Percentiles rank a stretch among this genome's conserved stretches.
phyloP scores from a whole-genome alignment of 2,113 vertebrate genomes.

The Archocentrus centrarchus region DNA sequence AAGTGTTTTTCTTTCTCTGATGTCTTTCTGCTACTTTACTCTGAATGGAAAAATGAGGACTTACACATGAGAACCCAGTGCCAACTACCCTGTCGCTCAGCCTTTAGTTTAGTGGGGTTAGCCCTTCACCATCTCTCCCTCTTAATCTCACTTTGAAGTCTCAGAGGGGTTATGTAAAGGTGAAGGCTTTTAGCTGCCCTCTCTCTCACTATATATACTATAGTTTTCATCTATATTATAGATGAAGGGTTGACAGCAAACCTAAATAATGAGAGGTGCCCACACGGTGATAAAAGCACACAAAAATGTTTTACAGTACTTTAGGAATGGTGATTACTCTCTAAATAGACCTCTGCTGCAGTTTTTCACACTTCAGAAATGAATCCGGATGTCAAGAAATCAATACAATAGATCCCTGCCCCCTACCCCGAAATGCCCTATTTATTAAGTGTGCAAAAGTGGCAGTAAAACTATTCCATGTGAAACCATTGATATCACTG shows the following conservation, averaged over 20 bases:
- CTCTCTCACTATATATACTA: conserved; percentile 29
- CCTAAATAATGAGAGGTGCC: conserved; percentile 2
- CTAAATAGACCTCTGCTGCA: conserved; percentile 9
- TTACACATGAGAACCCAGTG: conserved; percentile 35
- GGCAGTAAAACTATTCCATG: conserved; percentile 48
- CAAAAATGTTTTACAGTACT: conserved; percentile 14
- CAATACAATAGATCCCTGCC: conserved; percentile 54
- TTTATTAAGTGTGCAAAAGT: conserved; percentile 49
- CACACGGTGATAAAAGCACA: not conserved
- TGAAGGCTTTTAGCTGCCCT: conserved; percentile 57
- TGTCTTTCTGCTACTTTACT: not conserved
- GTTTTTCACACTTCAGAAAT: conserved; percentile 47
- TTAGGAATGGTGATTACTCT: conserved; percentile 43
- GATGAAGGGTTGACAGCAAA: conserved; percentile 2
- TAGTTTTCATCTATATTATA: not conserved
- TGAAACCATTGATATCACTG: conserved; percentile 57
- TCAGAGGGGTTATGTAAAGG: conserved; percentile 61
- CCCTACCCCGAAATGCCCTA: conserved; percentile 31
- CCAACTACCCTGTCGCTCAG: conserved; percentile 18
- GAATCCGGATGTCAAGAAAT: conserved; percentile 57
- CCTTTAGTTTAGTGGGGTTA: conserved; percentile 35
- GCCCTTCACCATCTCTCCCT: conserved; percentile 46
- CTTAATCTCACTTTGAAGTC: conserved; percentile 80
- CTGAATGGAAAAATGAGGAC: conserved; percentile 19
- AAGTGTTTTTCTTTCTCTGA: conserved; percentile 20